These are phyloP conservation scores for Gallinago undulata DNA, from an alignment of 2,113 vertebrate species.

Conservation along the genomic window DNA sequence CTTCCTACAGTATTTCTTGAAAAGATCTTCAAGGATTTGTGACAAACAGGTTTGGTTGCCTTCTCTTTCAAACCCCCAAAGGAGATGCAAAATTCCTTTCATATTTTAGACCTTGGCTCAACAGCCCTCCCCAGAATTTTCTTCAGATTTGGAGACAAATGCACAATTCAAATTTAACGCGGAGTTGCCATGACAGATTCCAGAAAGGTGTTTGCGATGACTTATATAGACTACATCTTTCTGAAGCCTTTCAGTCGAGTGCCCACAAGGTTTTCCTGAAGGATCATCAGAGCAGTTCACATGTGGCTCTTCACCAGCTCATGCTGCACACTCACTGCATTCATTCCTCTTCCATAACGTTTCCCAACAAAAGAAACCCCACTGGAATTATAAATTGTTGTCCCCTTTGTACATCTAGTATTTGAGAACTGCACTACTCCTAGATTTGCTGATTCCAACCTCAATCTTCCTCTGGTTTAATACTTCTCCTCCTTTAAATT, in stretches of 20 bases:
- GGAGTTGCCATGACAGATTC: fast-evolving
- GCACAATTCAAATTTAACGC: background rate
- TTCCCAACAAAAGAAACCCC: background rate
- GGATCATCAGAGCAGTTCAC: background rate
- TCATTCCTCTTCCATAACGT: background rate
- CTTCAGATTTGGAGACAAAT: background rate
- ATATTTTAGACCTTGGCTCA: background rate
- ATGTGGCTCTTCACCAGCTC: background rate
- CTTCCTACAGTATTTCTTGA: background rate
- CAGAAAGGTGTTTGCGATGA: background rate
- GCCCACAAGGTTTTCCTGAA: background rate
- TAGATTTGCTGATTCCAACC: background rate
- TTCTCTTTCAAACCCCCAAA: background rate
- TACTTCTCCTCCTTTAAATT: background rate
- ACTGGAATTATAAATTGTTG: background rate
- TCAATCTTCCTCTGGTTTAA: background rate
- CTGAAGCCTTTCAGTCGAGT: background rate
- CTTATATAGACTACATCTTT: background rate
- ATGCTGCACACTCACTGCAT: background rate
- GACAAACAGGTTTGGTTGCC: background rate
- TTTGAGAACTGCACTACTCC: background rate
- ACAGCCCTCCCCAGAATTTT: background rate
- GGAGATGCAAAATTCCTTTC: background rate
- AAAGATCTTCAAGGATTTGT: background rate
- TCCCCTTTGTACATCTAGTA: background rate